Percentiles rank a stretch among this genome's conserved stretches.
These are phyloP conservation scores for Chloebia gouldiae DNA, from an alignment of 2,113 vertebrate genomes.

Conservation along the genomic window DNA sequence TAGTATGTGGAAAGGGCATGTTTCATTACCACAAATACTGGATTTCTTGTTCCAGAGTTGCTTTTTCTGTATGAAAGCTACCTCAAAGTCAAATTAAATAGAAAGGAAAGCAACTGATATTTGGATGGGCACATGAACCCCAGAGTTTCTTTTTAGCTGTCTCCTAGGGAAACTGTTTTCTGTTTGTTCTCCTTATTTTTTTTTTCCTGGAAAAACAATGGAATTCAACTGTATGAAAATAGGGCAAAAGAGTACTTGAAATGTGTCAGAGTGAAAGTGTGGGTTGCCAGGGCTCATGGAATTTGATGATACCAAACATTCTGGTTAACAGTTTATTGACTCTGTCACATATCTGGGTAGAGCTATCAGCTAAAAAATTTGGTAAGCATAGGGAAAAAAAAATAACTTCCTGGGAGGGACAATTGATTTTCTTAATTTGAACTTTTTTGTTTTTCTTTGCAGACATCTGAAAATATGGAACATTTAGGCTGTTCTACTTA, in stretches of 20 bases:
- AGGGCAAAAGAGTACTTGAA: background rate
- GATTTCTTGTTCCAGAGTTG: background rate
- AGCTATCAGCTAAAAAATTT: background rate
- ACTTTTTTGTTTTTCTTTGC: background rate
- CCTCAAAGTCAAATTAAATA: background rate
- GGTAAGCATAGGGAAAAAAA: background rate
- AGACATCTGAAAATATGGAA: background rate
- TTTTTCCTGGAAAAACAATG: background rate
- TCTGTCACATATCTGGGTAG: background rate
- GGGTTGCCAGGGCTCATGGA: background rate
- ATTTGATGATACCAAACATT: background rate
- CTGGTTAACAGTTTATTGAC: background rate
- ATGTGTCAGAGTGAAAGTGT: background rate
- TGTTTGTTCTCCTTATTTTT: background rate
- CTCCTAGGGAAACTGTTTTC: background rate
- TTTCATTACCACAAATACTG: background rate
- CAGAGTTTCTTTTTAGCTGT: background rate
- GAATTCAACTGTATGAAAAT: background rate
- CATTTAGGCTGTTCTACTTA: background rate
- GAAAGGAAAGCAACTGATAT: background rate
- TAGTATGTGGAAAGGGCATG: background rate
- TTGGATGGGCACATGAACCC: background rate
- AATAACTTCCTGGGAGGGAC: background rate
- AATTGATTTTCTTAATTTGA: background rate
- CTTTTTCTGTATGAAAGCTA: background rate